These are phyloP conservation scores for Pachypanchax playfairii DNA, from an alignment of 2,113 vertebrate species.

Conservation along the genomic window DNA sequence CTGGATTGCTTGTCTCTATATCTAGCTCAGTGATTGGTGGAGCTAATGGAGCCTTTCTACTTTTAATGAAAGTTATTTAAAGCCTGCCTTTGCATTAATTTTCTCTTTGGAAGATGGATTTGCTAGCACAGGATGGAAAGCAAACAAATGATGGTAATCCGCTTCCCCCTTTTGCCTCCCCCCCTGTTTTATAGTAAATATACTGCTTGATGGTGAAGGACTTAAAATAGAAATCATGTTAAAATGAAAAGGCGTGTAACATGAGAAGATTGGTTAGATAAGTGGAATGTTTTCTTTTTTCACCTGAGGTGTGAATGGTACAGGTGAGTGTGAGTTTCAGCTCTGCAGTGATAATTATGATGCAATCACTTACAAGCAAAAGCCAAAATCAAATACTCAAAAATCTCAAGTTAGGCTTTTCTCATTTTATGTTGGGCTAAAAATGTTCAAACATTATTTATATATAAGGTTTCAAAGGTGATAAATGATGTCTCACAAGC, in stretches of 20 bases:
- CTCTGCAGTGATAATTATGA: not conserved
- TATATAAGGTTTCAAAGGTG: not conserved
- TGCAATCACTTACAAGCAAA: not conserved
- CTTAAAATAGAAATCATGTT: not conserved
- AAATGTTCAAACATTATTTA: not conserved
- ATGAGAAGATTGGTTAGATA: not conserved
- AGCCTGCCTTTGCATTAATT: constrained; percentile 40
- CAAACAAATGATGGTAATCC: constrained; percentile 23
- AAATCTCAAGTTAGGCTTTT: constrained; percentile 6
- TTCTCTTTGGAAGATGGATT: constrained; percentile 25
- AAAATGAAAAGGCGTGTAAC: not conserved
- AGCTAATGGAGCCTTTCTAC: constrained; percentile 44
- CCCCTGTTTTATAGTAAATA: not conserved
- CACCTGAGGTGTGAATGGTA: not conserved
- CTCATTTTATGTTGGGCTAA: not conserved
- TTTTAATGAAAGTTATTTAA: constrained; percentile 58
- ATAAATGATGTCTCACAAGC: not conserved
- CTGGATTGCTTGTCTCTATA: constrained; percentile 10
- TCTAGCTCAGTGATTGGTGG: constrained; percentile 20
- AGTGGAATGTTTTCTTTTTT: not conserved
- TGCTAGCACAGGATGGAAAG: constrained; percentile 26
- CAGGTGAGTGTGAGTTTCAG: constrained; percentile 16
- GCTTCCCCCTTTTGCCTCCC: too few species aligned
- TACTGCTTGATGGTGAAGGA: not conserved
- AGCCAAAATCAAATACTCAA: not conserved